Conservation (phyloP, 2,113 vertebrate genomes). For the Ageneiosus marmoratus region DNA sequence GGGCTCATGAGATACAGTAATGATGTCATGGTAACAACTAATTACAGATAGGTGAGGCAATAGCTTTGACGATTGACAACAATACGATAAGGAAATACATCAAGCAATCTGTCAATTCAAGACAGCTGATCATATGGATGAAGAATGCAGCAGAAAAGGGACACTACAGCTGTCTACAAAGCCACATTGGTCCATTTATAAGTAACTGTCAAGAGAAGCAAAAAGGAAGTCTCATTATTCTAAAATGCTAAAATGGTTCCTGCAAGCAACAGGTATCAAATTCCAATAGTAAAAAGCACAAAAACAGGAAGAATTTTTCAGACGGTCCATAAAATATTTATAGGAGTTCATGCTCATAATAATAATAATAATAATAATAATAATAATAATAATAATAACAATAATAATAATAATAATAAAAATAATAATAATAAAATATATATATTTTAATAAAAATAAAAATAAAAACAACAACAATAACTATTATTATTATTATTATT, state of each 20-base stretch:
- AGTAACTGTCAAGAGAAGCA: conserved; percentile 70
- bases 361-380: conserved; percentile 24
- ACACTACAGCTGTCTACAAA: conserved; percentile 36
- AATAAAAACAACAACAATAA: no score
- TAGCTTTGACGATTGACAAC: conserved; percentile 49
- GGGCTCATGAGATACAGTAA: conserved; percentile 37
- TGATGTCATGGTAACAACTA: conserved; percentile 67
- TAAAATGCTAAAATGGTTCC: conserved; percentile 23
- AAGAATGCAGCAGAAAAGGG: conserved; percentile 36
- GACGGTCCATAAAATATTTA: neutral
- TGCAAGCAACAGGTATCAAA: conserved; percentile 7
- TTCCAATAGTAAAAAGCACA: neutral
- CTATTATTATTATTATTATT: no score
- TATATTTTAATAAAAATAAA: no score
- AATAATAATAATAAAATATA: no score
- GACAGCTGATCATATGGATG: conserved; percentile 49
- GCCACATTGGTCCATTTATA: conserved; percentile 65
- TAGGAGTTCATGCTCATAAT: conserved; percentile 3
- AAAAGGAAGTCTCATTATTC: conserved; percentile 50
- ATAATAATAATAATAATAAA: no score
- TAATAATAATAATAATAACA: conserved; percentile 7
- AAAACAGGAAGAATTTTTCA: neutral
- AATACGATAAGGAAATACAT: conserved; percentile 57
- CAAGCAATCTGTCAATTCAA: conserved; percentile 53
- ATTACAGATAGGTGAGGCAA: conserved; percentile 65